Evolutionary conservation across 2,797 vertebrate species (phyloP).

Genomic region (Synanceia verrucosa): DNA sequence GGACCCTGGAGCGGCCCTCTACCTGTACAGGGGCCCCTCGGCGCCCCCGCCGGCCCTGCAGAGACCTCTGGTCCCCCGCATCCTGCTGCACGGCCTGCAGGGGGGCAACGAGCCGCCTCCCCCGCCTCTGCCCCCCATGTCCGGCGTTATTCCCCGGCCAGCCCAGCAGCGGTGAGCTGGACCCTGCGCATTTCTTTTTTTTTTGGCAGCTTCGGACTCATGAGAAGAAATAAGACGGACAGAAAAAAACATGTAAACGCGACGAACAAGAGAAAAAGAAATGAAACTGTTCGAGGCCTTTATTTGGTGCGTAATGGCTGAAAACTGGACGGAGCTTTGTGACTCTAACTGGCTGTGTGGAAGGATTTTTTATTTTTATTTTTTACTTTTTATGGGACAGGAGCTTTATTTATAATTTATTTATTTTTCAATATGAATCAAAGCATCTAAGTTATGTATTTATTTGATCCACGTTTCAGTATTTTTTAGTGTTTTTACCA

Average conservation of each 20-base stretch:
- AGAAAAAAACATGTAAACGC: constrained; percentile 19
- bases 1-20: constrained; percentile 93
- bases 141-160: constrained; percentile 90
- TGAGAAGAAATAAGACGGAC: constrained; percentile 38
- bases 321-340: constrained; percentile 39
- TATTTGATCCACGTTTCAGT: constrained; percentile 71
- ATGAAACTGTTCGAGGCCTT: constrained; percentile 28
- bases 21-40: constrained; percentile 93
- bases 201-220: constrained; percentile 58
- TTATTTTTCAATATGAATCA: constrained; percentile 74
- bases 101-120: constrained; percentile 87
- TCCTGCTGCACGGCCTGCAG: constrained; percentile 95
- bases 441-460: constrained; percentile 76
- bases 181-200: constrained; percentile 7
- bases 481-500: constrained; percentile 51
- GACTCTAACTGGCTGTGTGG: constrained; percentile 44
- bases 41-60: constrained; percentile 92
- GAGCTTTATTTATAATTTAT: constrained; percentile 80
- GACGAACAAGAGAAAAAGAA: constrained; percentile 11
- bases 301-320: constrained; percentile 42
- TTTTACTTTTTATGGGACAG: constrained; percentile 45
- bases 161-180: constrained; percentile 91
- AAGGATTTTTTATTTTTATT: constrained; percentile 53
- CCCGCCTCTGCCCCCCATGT: constrained; percentile 89
- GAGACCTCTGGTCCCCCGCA: constrained; percentile 93